Evolutionary conservation across 2,113 vertebrate species (phyloP), one percentile per base, ranked within the genome.

Genomic region (Diadophis punctatus): DNA sequence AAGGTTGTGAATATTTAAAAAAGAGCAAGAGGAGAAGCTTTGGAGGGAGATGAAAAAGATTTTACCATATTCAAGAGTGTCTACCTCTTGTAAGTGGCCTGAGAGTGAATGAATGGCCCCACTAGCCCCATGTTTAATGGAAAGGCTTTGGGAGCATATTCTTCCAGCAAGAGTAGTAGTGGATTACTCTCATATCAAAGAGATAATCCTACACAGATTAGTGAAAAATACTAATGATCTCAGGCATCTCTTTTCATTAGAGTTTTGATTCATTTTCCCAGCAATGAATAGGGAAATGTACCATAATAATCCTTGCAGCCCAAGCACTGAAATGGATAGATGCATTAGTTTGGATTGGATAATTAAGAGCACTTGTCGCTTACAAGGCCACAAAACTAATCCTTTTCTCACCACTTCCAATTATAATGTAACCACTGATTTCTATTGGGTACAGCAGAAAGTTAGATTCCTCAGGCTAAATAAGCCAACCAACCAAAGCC

Each of bases 351-450:
- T 0, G 58, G 94, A 80, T 0, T 0, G 68, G 95, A 80, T 60
- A 94, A 95, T 95, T 60, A 92, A 94, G 92, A 87, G 91, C 92
- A 91, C 39, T 95, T 91, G 84, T 86, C 58, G 93, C 95, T 95
- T 91, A 94, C 56, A 92, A 91, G 88, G 90, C 53, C 90, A 88
- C 89, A 90, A 96, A 94, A 91, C 94, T 87, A 48, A 51, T 88
- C 86, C 34, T 1, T 0, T 84, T 85, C 91, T 94, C 92, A 90
- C 93, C 95, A 87, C 52, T 92, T 93, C 55, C 94, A 93, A 93
- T 60, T 94, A 93, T 91, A 94, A 95, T 91, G 93, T 94, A 95
- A 95, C 93, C 92, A 95, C 90, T 39, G 91, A 93, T 94, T 96
- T 95, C 93, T 93, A 89, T 56, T 90, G 60, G 88, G 91, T 94